Evolutionary conservation across 2,797 vertebrate species (phyloP).

Genomic region (Molossus molossus): DNA sequence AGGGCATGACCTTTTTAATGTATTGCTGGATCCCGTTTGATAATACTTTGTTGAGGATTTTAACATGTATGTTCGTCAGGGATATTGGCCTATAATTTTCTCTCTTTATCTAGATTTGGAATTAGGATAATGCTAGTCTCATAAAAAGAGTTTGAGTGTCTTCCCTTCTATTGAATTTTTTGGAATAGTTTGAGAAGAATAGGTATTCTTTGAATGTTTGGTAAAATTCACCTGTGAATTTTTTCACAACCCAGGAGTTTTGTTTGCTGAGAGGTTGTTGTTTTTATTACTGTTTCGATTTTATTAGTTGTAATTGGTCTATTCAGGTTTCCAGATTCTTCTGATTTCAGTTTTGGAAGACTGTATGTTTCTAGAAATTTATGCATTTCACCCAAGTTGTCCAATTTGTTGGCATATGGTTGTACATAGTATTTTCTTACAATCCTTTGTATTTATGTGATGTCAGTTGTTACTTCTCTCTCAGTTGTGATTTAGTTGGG

Average conservation of each 20-base stretch:
- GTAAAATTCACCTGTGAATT: background rate
- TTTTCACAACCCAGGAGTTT: too few relatives aligned
- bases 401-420: background rate
- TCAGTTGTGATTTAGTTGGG: background rate
- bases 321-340: background rate
- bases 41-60: background rate
- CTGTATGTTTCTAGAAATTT: background rate
- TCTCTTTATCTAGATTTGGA: background rate
- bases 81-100: background rate
- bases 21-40: background rate
- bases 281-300: background rate
- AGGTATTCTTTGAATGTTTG: background rate
- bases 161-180: background rate
- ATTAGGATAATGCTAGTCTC: background rate
- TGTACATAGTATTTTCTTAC: too few relatives aligned
- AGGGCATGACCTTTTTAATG: background rate
- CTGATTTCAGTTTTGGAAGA: background rate
- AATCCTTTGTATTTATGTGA: background rate
- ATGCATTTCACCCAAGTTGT: background rate
- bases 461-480: background rate
- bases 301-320: background rate
- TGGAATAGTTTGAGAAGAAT: background rate
- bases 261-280: too few relatives aligned
- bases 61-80: background rate
- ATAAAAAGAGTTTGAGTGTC: background rate